Conservation (phyloP, 2,797 vertebrate species). For the Ptychadena robeensis region DNA sequence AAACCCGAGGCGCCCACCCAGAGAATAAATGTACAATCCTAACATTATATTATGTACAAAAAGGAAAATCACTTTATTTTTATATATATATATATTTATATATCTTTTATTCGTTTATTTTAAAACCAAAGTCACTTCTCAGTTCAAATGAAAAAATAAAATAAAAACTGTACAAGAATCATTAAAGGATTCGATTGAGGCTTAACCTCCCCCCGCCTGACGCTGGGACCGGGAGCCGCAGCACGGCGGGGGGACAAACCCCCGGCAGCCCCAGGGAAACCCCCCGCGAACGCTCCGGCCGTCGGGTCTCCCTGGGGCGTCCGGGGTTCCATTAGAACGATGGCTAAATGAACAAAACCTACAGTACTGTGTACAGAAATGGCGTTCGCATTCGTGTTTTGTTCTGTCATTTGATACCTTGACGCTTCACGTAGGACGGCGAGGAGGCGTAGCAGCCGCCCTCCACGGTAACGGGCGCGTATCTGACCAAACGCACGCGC, state of each 20-base stretch:
- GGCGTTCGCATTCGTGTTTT: conserved; percentile 66
- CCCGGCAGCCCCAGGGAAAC: conserved; percentile 27
- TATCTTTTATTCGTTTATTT: conserved; percentile 61
- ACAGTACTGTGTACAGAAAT: conserved; percentile 67
- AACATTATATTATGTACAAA: conserved; percentile 86
- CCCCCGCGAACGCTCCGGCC: neutral
- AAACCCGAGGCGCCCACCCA: conserved; percentile 49
- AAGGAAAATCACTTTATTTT: conserved; percentile 66
- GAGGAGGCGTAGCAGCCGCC: neutral
- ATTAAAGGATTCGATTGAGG: conserved; percentile 82
- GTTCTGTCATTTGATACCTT: conserved; percentile 60
- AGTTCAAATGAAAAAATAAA: conserved; percentile 79
- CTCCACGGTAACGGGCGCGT: neutral
- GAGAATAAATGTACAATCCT: conserved; percentile 81
- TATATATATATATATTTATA: conserved; percentile 65
- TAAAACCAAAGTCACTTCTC: conserved; percentile 73
- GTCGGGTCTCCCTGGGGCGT: conserved; percentile 12
- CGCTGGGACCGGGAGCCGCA: conserved; percentile 21
- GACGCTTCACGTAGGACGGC: neutral
- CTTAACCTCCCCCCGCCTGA: conserved; percentile 57
- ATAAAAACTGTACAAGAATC: conserved; percentile 90
- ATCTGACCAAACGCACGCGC: conserved; percentile 11
- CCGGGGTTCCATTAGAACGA: conserved; percentile 51
- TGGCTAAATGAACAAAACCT: conserved; percentile 63
- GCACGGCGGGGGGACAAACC: conserved; percentile 43